Percentiles rank a stretch among this genome's conserved stretches.
These are phyloP conservation scores for Trachymyrmex cornetzi DNA, from an alignment of 1,140 invertebrate genomes.

Conservation along the genomic window DNA sequence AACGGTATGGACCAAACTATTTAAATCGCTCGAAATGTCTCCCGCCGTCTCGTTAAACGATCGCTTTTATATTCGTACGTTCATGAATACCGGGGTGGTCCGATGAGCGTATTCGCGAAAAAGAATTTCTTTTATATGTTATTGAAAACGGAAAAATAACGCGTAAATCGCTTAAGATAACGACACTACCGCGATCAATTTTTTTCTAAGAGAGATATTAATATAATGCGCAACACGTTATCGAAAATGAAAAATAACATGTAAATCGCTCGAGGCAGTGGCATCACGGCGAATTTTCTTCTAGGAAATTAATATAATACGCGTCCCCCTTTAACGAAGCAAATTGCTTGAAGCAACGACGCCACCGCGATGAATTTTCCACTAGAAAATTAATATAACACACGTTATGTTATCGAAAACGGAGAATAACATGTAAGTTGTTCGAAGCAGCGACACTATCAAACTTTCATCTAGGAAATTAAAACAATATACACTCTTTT, in stretches of 20 bases:
- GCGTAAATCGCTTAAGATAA: neutral
- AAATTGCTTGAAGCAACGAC: neutral
- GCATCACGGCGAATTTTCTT: neutral
- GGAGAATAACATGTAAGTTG: neutral
- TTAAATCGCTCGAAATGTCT: slow-evolving; percentile 48
- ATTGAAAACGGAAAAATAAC: neutral
- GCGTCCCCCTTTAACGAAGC: neutral
- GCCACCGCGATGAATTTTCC: neutral
- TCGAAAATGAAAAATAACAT: neutral
- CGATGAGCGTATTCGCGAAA: neutral
- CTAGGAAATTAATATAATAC: neutral
- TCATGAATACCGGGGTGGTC: neutral
- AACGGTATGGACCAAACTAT: slow-evolving; percentile 52
- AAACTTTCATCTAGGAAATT: neutral
- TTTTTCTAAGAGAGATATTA: neutral
- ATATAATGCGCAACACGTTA: neutral
- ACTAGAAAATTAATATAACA: neutral
- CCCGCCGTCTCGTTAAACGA: slow-evolving; percentile 36
- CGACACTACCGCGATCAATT: neutral
- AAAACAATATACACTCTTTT: neutral
- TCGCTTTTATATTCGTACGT: slow-evolving; percentile 31
- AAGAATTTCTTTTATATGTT: neutral
- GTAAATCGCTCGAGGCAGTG: neutral
- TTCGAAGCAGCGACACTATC: neutral
- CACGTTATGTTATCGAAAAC: neutral